Evolutionary conservation across 1,140 invertebrate genomes (phyloP).

Genomic region (Steinernema khuongi): DNA sequence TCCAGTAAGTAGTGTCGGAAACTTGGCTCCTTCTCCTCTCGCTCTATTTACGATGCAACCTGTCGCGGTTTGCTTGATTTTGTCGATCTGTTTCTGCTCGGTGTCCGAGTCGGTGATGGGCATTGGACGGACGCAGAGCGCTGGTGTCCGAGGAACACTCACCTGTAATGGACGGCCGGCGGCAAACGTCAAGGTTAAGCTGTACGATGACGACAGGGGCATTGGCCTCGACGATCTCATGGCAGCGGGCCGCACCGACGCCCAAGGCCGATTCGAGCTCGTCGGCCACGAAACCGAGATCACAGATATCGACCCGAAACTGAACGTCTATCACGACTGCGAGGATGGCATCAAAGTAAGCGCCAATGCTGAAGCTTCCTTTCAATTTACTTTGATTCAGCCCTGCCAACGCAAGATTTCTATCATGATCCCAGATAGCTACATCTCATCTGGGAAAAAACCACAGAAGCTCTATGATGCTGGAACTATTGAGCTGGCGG

Average conservation of each 20-base stretch:
- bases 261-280: conserved; percentile 28
- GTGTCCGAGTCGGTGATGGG: background rate
- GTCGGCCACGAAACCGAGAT: conserved; percentile 34
- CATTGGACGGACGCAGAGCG: background rate
- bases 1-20: background rate
- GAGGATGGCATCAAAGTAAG: conserved; percentile 41
- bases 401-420: conserved; percentile 52
- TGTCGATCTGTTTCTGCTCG: background rate
- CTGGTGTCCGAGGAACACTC: conserved; percentile 16
- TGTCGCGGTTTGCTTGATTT: background rate
- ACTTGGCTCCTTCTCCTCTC: background rate
- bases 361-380: background rate
- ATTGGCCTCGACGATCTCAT: conserved; percentile 31
- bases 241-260: conserved; percentile 39
- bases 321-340: conserved; percentile 54
- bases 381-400: conserved; percentile 26
- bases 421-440: conserved; percentile 52
- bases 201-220: conserved; percentile 17
- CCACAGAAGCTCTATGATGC: conserved; percentile 47
- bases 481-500: conserved; percentile 47
- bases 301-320: conserved; percentile 42
- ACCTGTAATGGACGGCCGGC: conserved; percentile 31
- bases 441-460: conserved; percentile 43
- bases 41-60: background rate
- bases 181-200: conserved; percentile 38